Conservation (phyloP, 2,888 invertebrate species). For the Dioctria linearis region DNA sequence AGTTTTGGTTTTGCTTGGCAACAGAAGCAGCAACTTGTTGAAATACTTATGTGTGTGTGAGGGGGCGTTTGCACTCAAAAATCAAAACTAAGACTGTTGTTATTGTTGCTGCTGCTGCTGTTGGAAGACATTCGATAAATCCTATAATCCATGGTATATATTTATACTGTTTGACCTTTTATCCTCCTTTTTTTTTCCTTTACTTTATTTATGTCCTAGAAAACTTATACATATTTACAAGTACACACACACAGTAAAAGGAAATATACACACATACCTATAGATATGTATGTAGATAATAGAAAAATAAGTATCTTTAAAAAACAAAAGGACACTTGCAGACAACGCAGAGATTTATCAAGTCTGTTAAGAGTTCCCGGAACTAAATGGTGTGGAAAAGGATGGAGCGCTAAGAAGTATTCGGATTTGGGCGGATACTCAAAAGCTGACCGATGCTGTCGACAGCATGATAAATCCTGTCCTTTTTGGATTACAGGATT, state of each 20-base stretch:
- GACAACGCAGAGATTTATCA: slow-evolving; percentile 72
- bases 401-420: slow-evolving; percentile 82
- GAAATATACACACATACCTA: neutral
- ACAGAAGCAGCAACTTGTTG: too few species aligned
- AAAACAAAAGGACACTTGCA: slow-evolving; percentile 60
- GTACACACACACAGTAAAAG: slow-evolving; percentile 9
- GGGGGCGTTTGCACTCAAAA: neutral
- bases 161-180: too few species aligned
- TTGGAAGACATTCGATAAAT: neutral
- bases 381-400: slow-evolving; percentile 93
- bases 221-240: neutral
- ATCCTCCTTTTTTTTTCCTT: too few species aligned
- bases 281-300: neutral
- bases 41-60: too few species aligned
- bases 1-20: too few species aligned
- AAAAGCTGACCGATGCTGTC: slow-evolving; percentile 85
- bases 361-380: slow-evolving; percentile 84
- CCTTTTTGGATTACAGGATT: slow-evolving; percentile 86
- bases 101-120: neutral
- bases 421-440: slow-evolving; percentile 85
- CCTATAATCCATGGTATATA: too few species aligned
- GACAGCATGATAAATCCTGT: slow-evolving; percentile 84
- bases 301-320: slow-evolving; percentile 38
- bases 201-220: neutral
- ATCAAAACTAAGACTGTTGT: neutral